phyloP scores from a whole-genome alignment of 2,113 vertebrate species.

The Galemys pyrenaicus region DNA sequence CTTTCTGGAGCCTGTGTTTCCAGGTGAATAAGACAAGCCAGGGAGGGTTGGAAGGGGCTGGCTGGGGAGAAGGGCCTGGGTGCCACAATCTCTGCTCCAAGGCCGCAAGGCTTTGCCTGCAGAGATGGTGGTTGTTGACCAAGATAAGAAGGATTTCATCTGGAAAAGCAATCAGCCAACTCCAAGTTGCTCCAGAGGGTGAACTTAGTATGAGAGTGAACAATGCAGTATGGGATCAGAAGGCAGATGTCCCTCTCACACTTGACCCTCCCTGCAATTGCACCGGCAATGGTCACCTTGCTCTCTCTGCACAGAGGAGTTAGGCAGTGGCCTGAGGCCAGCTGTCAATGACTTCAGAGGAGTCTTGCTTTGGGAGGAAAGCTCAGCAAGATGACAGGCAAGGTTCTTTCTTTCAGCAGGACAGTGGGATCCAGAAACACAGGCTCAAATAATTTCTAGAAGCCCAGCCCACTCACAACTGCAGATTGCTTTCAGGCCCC shows the following conservation, averaged over 20 bases:
- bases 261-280: background rate
- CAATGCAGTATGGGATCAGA: background rate
- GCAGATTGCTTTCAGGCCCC: background rate
- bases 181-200: background rate
- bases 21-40: background rate
- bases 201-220: background rate
- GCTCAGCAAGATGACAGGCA: accelerated
- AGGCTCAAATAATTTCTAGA: background rate
- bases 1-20: background rate
- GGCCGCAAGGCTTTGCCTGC: background rate
- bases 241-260: background rate
- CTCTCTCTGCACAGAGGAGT: background rate
- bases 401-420: background rate
- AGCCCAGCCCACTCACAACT: background rate
- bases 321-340: background rate
- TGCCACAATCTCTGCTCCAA: accelerated
- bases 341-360: accelerated
- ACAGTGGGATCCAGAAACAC: background rate
- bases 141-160: background rate
- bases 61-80: background rate
- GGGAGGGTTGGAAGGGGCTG: background rate
- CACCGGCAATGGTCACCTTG: background rate
- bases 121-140: background rate
- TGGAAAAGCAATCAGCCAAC: background rate
- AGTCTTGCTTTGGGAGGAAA: background rate